These are phyloP conservation scores for Delphinus delphis DNA, from an alignment of 2,113 vertebrate genomes.

Conservation along the genomic window DNA sequence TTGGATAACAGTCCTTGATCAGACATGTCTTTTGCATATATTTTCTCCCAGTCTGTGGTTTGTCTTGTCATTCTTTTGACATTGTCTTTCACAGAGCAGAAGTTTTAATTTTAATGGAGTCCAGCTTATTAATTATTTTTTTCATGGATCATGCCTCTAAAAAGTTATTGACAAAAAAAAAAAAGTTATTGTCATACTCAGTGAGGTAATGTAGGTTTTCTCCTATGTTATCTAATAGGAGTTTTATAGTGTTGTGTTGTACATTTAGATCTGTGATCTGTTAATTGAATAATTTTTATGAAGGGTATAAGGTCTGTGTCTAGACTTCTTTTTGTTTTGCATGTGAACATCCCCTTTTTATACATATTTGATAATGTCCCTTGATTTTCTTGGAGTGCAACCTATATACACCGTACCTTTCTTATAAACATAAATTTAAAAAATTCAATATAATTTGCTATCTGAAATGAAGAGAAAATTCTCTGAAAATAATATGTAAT, in stretches of 20 bases:
- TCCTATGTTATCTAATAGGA: not conserved
- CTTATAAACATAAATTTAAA: not conserved
- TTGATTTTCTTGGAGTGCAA: not conserved
- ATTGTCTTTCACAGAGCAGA: not conserved
- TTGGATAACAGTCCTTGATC: not conserved
- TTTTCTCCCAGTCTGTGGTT: not conserved
- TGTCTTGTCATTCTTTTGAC: not conserved
- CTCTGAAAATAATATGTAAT: not conserved
- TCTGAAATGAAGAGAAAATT: not conserved
- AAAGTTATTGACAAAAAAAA: not conserved
- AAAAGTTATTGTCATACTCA: not conserved
- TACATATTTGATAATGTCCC: not conserved
- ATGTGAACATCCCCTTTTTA: not conserved
- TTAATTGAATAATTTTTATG: not conserved
- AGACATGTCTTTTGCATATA: not conserved
- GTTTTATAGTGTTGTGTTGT: not conserved
- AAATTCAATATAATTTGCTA: not conserved
- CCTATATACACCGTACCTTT: not conserved
- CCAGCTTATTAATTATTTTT: not conserved
- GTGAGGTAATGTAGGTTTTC: not conserved
- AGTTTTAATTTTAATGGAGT: slow-evolving; percentile 28
- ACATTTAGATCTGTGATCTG: not conserved
- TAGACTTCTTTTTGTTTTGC: not conserved
- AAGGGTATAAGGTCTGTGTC: not conserved
- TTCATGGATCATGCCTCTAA: not conserved